Percentiles rank a stretch among this genome's conserved stretches.
phyloP scores from a whole-genome alignment of 2,888 invertebrate genomes.

The Phaedon cochleariae region DNA sequence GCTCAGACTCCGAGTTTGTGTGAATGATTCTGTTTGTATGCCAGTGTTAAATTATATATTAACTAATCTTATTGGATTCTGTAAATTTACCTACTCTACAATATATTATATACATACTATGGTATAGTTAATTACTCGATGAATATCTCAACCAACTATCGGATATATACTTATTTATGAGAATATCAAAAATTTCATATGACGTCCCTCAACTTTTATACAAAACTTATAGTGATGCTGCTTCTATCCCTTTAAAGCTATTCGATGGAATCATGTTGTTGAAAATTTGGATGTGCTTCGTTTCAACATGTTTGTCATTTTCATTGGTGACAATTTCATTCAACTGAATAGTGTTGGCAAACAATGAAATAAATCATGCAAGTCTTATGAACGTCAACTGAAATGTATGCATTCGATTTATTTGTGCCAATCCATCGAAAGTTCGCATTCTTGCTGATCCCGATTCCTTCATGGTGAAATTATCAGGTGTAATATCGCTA shows the following conservation, averaged over 20 bases:
- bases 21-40: slow-evolving; percentile 60
- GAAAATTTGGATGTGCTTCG: slow-evolving; percentile 40
- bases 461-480: no score
- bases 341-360: slow-evolving; percentile 19
- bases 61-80: slow-evolving; percentile 61
- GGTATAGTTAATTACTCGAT: slow-evolving; percentile 60
- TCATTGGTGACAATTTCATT: slow-evolving; percentile 38
- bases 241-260: slow-evolving; percentile 34
- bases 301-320: slow-evolving; percentile 25
- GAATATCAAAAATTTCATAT: slow-evolving; percentile 59
- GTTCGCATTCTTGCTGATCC: no score
- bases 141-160: slow-evolving; percentile 58
- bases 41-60: slow-evolving; percentile 59
- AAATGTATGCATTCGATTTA: no score
- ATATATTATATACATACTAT: slow-evolving; percentile 61
- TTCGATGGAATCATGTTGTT: slow-evolving; percentile 23
- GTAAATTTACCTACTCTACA: slow-evolving; percentile 62
- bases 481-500: no score
- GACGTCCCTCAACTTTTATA: slow-evolving; percentile 62
- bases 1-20: slow-evolving; percentile 53
- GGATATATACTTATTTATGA: slow-evolving; percentile 52
- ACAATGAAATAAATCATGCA: neutral
- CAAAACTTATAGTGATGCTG: slow-evolving; percentile 47
- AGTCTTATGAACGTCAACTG: no score
- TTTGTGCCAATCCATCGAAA: no score